A percentile compares a stretch with the other conserved stretches of the same genome.
Evolutionary conservation across 2,113 vertebrate species (phyloP).

Genomic region (Hiodon alosoides): DNA sequence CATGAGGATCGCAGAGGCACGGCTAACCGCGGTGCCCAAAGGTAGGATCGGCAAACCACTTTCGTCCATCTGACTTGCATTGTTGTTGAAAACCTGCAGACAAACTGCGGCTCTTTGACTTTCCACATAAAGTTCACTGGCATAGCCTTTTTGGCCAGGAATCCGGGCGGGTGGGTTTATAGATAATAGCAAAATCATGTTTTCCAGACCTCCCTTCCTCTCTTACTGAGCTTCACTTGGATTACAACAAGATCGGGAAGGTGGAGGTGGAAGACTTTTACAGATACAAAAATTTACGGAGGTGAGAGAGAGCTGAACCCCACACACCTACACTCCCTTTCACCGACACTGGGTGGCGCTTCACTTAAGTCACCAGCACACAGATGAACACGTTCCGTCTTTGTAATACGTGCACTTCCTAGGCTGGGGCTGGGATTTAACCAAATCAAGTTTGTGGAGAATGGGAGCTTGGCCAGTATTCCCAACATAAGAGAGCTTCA

Average conservation of each 20-base stretch:
- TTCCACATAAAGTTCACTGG: too few relatives aligned
- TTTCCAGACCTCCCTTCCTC: slow-evolving; percentile 72
- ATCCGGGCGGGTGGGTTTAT: background rate
- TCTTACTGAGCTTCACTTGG: slow-evolving; percentile 84
- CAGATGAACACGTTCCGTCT: background rate
- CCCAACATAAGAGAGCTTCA: slow-evolving; percentile 85
- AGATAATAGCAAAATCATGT: slow-evolving; percentile 13
- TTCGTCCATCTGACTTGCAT: background rate
- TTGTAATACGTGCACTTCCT: slow-evolving; percentile 31
- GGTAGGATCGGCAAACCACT: slow-evolving; percentile 53
- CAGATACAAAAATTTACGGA: slow-evolving; percentile 83
- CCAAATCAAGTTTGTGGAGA: slow-evolving; percentile 88
- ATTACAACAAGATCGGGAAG: slow-evolving; percentile 86
- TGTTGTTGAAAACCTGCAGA: too few relatives aligned
- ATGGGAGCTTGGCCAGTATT: slow-evolving; percentile 78
- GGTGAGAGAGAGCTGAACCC: slow-evolving; percentile 57
- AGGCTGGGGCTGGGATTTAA: slow-evolving; percentile 88
- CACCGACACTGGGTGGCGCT: too few relatives aligned
- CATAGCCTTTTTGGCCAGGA: background rate
- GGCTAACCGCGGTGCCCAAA: slow-evolving; percentile 87
- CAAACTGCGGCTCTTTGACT: too few relatives aligned
- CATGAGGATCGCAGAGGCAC: slow-evolving; percentile 86
- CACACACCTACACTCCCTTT: too few relatives aligned
- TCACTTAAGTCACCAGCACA: too few relatives aligned
- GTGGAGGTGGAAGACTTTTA: slow-evolving; percentile 89